Conservation (phyloP, 2,113 vertebrate genomes). For the Hippocampus barbouri region DNA sequence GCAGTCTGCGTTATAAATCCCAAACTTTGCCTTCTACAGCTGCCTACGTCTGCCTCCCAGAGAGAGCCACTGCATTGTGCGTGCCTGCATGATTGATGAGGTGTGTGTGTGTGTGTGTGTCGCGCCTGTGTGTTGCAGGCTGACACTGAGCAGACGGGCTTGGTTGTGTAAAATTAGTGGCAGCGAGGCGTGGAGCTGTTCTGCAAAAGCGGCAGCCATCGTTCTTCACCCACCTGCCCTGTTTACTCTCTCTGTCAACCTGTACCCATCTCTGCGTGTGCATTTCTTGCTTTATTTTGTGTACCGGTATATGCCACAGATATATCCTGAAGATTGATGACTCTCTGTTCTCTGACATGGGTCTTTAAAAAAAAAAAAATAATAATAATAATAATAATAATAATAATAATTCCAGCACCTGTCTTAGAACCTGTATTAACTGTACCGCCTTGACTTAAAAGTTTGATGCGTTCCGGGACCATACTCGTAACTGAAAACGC, state of each 20-base stretch:
- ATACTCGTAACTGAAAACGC: too few relatives aligned
- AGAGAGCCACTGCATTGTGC: conserved; percentile 52
- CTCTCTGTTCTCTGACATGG: neutral
- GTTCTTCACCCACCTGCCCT: conserved; percentile 76
- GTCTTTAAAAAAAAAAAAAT: neutral
- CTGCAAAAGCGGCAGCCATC: conserved; percentile 65
- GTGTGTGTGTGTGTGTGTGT: conserved; percentile 55
- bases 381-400: too few relatives aligned
- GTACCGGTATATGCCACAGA: neutral
- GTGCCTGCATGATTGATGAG: conserved; percentile 3
- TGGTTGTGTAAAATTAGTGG: conserved; percentile 73
- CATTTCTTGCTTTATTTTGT: conserved; percentile 14
- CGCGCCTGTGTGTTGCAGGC: conserved; percentile 37
- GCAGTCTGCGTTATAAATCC: conserved; percentile 17
- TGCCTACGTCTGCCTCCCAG: conserved; percentile 29
- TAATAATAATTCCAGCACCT: neutral
- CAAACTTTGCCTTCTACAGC: conserved; percentile 28
- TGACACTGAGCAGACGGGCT: conserved; percentile 70
- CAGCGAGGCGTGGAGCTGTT: conserved; percentile 69
- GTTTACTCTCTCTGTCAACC: conserved; percentile 70
- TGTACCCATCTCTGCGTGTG: conserved; percentile 25
- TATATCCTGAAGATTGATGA: neutral
- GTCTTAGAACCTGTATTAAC: too few relatives aligned
- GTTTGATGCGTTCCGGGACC: neutral
- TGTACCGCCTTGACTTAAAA: too few relatives aligned